These are phyloP conservation scores for Tribolium freemani DNA, from an alignment of 2,888 invertebrate species.

Conservation along the genomic window DNA sequence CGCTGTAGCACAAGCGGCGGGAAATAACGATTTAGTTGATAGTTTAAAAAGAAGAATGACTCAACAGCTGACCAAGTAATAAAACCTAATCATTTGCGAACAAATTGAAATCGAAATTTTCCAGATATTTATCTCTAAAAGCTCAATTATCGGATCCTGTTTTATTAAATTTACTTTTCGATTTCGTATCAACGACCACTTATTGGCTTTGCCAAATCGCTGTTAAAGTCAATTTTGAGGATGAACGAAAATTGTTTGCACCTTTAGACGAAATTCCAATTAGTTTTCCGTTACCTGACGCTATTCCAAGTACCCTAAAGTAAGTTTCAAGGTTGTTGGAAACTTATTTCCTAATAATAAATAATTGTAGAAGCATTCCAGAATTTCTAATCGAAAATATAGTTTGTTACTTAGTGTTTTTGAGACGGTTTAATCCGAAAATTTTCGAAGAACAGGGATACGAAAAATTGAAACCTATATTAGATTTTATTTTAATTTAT, in stretches of 20 bases:
- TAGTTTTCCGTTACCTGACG: slow-evolving; percentile 75
- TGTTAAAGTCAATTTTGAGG: slow-evolving; percentile 65
- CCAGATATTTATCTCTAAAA: slow-evolving; percentile 79
- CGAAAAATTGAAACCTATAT: slow-evolving; percentile 76
- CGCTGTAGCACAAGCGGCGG: slow-evolving; percentile 71
- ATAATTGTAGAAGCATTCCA: slow-evolving; percentile 80
- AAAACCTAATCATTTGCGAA: not conserved
- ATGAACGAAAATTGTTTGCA: slow-evolving; percentile 70
- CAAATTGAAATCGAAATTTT: slow-evolving; percentile 48
- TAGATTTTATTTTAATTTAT: slow-evolving; percentile 85
- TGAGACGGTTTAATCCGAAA: slow-evolving; percentile 75
- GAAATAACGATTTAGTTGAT: slow-evolving; percentile 72
- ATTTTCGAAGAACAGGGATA: slow-evolving; percentile 78
- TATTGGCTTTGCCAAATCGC: slow-evolving; percentile 91
- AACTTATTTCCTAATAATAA: not conserved
- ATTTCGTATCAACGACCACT: slow-evolving; percentile 86
- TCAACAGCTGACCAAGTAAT: slow-evolving; percentile 76
- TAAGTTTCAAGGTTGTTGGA: slow-evolving; percentile 54
- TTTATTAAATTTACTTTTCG: slow-evolving; percentile 78
- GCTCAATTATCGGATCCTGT: slow-evolving; percentile 84
- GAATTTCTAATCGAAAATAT: slow-evolving; percentile 93
- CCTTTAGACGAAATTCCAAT: slow-evolving; percentile 72
- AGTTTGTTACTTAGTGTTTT: slow-evolving; percentile 83
- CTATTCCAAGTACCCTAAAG: slow-evolving; percentile 79
- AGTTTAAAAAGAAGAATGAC: slow-evolving; percentile 75